Base-by-base conservation (phyloP, 2,888 invertebrate genomes). In the Ditylenchus weischeri region DNA sequence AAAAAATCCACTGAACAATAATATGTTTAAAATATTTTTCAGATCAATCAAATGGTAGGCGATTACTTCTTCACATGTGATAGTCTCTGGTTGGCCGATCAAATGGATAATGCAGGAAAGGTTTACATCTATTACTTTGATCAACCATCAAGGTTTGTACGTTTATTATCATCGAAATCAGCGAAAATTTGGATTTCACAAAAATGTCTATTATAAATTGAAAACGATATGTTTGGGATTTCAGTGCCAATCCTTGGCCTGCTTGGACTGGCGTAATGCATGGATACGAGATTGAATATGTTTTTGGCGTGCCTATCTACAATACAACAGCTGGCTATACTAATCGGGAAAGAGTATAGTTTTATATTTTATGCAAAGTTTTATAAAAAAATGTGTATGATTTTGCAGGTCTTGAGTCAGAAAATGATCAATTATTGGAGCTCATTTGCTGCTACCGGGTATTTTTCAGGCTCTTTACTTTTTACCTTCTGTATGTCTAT, bases 271-370 rank as follows among this genome's bases (percentile, higher is more conserved):
- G 96, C 0, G 94, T 95, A 71, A 89, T 96, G 88, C 96, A 96
- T 81, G 96, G 92, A 0, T 94, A 95, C 83, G 95, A 95, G 86
- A 92, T 95, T 83, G 92, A 93, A 84, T 96, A 93, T 86, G 91
- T 95, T 76, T 95, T 96, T 83, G 96, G 96, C 7, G 91, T 92
- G 84, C 94, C 95, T 36, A 68, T 77, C 18, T 77, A 79, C 70
- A 81, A 82, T 63, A 72, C 73, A 47, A 75, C 80, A 1, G 80
- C 80, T 38, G 78, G 76, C 8, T 79, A 79, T 67, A 76, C 77
- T 4, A 50, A 35, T 8, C 49, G 73, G 13, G 78, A 78, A 57
- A 57, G 63, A 11, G 63, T 35, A 38, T 19, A 18, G 61, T 21
- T 60, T 63, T 57, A 60, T 18, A 21, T 35, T 54, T 64, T 64